phyloP scores from a whole-genome alignment of 2,113 vertebrate genomes.

The Upupa epops region DNA sequence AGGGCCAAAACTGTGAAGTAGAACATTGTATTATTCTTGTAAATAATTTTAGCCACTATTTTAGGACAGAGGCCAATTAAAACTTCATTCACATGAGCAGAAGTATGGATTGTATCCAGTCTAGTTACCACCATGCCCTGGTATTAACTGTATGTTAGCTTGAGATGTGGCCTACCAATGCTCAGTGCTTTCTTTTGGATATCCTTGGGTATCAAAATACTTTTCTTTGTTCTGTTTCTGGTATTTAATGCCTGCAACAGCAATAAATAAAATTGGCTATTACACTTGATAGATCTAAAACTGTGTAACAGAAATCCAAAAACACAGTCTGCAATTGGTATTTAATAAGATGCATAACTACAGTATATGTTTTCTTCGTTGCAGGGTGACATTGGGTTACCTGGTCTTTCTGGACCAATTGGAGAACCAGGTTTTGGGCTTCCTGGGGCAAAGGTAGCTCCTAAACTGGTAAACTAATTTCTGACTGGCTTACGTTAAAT shows the following conservation, averaged over 20 bases:
- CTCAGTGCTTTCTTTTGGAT: background rate
- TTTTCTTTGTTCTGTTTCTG: background rate
- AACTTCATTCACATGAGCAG: background rate
- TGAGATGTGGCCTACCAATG: background rate
- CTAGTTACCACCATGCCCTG: background rate
- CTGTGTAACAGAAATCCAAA: background rate
- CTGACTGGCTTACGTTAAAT: background rate
- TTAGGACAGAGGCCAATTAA: background rate
- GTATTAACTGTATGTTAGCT: background rate
- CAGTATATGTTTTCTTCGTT: conserved; percentile 11
- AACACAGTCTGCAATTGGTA: background rate
- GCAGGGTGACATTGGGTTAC: conserved; percentile 84
- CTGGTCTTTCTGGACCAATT: conserved; percentile 80
- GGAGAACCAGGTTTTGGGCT: conserved; percentile 88
- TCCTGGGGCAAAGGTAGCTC: conserved; percentile 86
- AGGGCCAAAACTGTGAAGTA: background rate
- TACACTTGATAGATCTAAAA: background rate
- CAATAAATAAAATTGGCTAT: background rate
- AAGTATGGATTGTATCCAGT: background rate
- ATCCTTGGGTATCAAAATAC: background rate
- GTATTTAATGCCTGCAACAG: background rate
- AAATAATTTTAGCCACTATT: background rate
- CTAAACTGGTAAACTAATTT: background rate
- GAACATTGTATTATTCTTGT: background rate
- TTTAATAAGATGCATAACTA: background rate